Percentiles rank a stretch among this genome's conserved stretches.
Conservation (phyloP, 53 echinoderm and acorn worm genomes). For the Mesocentrotus franciscanus region DNA sequence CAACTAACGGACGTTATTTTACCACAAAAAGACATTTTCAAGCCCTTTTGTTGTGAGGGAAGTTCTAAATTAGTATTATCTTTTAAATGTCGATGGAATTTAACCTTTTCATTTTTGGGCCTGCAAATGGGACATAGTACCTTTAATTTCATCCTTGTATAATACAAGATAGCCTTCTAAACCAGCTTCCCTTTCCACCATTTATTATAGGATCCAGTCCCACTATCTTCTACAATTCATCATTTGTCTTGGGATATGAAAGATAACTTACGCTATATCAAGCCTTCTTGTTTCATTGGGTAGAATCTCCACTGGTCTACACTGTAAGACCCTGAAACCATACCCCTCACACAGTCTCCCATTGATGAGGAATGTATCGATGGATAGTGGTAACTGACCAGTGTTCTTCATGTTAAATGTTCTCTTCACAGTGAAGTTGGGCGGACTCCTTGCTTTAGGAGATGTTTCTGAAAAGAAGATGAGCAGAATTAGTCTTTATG, state of each 20-base stretch:
- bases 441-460: constrained; percentile 88
- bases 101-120: too few relatives aligned
- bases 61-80: too few relatives aligned
- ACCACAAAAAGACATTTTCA: too few relatives aligned
- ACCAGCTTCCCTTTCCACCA: too few relatives aligned
- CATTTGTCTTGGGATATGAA: not conserved
- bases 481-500: not conserved
- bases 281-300: constrained; percentile 91
- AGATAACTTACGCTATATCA: constrained; percentile 95
- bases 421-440: constrained; percentile 97
- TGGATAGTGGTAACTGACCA: constrained; percentile 90
- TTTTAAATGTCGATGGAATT: too few relatives aligned
- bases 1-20: too few relatives aligned
- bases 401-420: constrained; percentile 93
- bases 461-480: constrained; percentile 75
- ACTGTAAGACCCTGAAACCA: constrained; percentile 94
- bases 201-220: too few relatives aligned
- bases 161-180: too few relatives aligned
- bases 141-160: too few relatives aligned
- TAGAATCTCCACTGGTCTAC: constrained; percentile 82
- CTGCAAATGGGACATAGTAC: too few relatives aligned
- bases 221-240: not conserved
- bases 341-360: constrained; percentile 93
- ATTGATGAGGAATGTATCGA: constrained; percentile 91
- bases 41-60: too few relatives aligned